Evolutionary conservation across 2,888 invertebrate genomes (phyloP).

Genomic region (Nezara viridula): DNA sequence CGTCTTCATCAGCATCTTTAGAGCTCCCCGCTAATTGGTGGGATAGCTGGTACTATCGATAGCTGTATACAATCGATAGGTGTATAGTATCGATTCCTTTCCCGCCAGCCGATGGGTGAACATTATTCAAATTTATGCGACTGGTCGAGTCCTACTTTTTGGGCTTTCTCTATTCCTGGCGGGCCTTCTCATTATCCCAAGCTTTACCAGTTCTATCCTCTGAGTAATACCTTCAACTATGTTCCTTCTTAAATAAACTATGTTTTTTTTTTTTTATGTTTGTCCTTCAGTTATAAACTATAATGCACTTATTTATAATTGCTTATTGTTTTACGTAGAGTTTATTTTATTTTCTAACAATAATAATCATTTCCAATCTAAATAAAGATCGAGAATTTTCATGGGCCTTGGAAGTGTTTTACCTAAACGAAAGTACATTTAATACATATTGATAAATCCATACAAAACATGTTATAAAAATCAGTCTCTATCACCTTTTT

Average conservation of each 20-base stretch:
- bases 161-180: slow-evolving; percentile 28
- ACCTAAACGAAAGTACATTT: too few relatives aligned
- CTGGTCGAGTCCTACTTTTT: slow-evolving; percentile 49
- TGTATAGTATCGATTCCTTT: neutral
- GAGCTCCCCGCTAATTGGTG: neutral
- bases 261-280: neutral
- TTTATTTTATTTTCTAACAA: too few relatives aligned
- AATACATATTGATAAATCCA: too few relatives aligned
- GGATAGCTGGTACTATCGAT: neutral
- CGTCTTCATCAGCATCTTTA: slow-evolving; percentile 45
- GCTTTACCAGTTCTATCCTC: neutral
- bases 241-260: neutral
- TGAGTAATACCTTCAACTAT: neutral
- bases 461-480: too few relatives aligned
- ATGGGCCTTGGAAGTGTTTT: too few relatives aligned
- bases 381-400: too few relatives aligned
- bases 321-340: too few relatives aligned
- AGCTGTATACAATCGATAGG: too few relatives aligned
- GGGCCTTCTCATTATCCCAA: slow-evolving; percentile 6
- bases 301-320: too few relatives aligned
- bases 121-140: slow-evolving; percentile 47
- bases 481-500: too few relatives aligned
- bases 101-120: neutral
- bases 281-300: neutral
- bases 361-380: too few relatives aligned